Percentiles rank a stretch among this genome's conserved stretches.
phyloP scores from a whole-genome alignment of 1,140 invertebrate species.

The Ectropis grisescens region DNA sequence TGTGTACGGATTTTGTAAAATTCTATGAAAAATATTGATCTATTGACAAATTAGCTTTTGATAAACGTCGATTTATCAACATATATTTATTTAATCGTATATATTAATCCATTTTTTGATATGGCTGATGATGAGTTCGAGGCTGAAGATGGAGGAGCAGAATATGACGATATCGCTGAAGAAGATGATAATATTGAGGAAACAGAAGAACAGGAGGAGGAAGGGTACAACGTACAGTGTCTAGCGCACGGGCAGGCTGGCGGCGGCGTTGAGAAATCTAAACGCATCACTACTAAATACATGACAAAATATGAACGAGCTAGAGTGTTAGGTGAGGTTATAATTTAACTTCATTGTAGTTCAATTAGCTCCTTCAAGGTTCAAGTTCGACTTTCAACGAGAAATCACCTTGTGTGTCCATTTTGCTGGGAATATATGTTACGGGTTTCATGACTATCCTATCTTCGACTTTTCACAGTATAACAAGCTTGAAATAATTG shows the following conservation, averaged over 20 bases:
- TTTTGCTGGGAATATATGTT: too few species aligned
- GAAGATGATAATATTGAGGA: slow-evolving; percentile 61
- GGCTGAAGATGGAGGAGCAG: slow-evolving; percentile 50
- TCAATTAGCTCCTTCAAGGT: neutral
- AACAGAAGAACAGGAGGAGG: slow-evolving; percentile 70
- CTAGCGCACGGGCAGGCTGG: slow-evolving; percentile 79
- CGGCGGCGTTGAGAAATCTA: slow-evolving; percentile 84
- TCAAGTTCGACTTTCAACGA: too few species aligned
- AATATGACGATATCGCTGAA: slow-evolving; percentile 59
- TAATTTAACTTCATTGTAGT: slow-evolving; percentile 3
- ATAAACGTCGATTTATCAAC: too few species aligned
- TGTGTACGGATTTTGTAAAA: too few species aligned
- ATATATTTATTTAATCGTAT: slow-evolving; percentile 1
- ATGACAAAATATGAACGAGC: slow-evolving; percentile 93
- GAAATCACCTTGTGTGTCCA: too few species aligned
- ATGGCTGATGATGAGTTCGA: slow-evolving; percentile 64
- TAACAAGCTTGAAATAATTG: too few species aligned
- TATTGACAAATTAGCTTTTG: too few species aligned
- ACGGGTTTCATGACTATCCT: too few species aligned
- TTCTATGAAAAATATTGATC: too few species aligned
- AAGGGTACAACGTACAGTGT: slow-evolving; percentile 79
- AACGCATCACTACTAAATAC: slow-evolving; percentile 89
- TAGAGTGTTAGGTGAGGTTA: slow-evolving; percentile 47
- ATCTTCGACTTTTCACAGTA: too few species aligned
- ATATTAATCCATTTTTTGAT: too few species aligned